A percentile compares a stretch with the other conserved stretches of the same genome.
Evolutionary conservation across 1,140 invertebrate genomes (phyloP).

Genomic region (Lordiphosa stackelbergi): DNA sequence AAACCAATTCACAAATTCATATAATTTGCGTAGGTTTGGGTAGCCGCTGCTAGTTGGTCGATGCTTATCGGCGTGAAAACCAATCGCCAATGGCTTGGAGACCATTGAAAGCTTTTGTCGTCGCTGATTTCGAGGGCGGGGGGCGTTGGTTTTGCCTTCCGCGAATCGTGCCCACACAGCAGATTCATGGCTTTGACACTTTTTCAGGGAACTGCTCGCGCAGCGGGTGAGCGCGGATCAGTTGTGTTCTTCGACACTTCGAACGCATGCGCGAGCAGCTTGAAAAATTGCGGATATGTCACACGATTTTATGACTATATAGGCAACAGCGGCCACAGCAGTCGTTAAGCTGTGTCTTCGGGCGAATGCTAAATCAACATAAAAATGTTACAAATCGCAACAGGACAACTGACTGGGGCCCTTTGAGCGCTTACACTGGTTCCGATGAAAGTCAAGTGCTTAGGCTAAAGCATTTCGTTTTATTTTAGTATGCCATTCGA

Average conservation of each 20-base stretch:
- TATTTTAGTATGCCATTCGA: not conserved
- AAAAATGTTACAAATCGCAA: slow-evolving; percentile 63
- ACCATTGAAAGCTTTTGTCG: slow-evolving; percentile 70
- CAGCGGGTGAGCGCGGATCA: slow-evolving; percentile 57
- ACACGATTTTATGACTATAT: slow-evolving; percentile 73
- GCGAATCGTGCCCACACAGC: slow-evolving; percentile 44
- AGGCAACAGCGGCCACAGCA: slow-evolving; percentile 25
- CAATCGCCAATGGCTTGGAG: slow-evolving; percentile 29
- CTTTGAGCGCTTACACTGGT: not conserved
- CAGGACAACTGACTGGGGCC: slow-evolving; percentile 33
- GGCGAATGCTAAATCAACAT: slow-evolving; percentile 67
- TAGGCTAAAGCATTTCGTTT: not conserved
- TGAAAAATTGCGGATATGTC: slow-evolving; percentile 77
- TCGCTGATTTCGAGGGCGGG: slow-evolving; percentile 41
- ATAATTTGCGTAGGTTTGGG: slow-evolving; percentile 26
- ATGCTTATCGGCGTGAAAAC: slow-evolving; percentile 54
- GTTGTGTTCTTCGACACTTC: slow-evolving; percentile 61
- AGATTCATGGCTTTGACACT: slow-evolving; percentile 56
- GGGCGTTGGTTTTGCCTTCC: slow-evolving; percentile 23
- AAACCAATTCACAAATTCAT: slow-evolving; percentile 44
- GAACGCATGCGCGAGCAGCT: slow-evolving; percentile 43
- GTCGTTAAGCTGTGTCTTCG: slow-evolving; percentile 39
- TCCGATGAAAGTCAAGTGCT: not conserved
- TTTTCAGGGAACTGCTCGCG: slow-evolving; percentile 43
- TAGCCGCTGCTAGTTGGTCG: slow-evolving; percentile 10